These are phyloP conservation scores for Dryadula phaetusa DNA, from an alignment of 2,888 invertebrate genomes.

Conservation along the genomic window DNA sequence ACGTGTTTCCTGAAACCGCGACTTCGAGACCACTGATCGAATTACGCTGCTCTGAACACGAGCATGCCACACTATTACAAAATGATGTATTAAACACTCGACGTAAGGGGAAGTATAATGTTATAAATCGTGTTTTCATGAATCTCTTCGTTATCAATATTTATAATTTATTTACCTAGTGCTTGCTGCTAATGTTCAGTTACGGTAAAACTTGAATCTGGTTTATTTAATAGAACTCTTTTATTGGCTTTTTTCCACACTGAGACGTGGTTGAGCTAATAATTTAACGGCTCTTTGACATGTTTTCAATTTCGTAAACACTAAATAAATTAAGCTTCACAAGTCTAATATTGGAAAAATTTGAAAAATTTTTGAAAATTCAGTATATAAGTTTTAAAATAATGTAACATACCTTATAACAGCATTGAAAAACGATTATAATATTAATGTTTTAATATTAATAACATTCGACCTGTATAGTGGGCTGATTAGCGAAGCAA, in stretches of 20 bases:
- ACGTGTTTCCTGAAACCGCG: constrained; percentile 75
- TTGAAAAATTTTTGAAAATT: background rate
- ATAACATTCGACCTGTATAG: constrained; percentile 9
- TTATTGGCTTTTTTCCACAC: constrained; percentile 42
- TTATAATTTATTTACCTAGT: constrained; percentile 18
- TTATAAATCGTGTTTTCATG: constrained; percentile 4
- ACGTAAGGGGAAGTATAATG: background rate
- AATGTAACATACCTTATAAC: background rate
- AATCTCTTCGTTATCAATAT: constrained; percentile 7
- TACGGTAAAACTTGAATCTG: constrained; percentile 30
- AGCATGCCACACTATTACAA: constrained; percentile 37
- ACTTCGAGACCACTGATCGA: constrained; percentile 54
- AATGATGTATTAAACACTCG: constrained; percentile 1
- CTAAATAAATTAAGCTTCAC: constrained; percentile 5
- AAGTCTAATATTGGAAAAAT: background rate
- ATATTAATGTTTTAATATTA: constrained; percentile 17
- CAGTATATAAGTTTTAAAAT: background rate
- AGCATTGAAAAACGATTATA: background rate
- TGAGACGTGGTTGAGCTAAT: constrained; percentile 37
- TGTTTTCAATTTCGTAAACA: constrained; percentile 37
- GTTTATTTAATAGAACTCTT: constrained; percentile 37
- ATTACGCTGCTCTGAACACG: constrained; percentile 51
- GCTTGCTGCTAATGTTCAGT: background rate
- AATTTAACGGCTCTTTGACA: constrained; percentile 41
- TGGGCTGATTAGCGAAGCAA: constrained; percentile 23